A percentile compares a stretch with the other conserved stretches of the same genome.
Conservation (phyloP, 2,797 vertebrate species). For the Sebastes reedi region DNA sequence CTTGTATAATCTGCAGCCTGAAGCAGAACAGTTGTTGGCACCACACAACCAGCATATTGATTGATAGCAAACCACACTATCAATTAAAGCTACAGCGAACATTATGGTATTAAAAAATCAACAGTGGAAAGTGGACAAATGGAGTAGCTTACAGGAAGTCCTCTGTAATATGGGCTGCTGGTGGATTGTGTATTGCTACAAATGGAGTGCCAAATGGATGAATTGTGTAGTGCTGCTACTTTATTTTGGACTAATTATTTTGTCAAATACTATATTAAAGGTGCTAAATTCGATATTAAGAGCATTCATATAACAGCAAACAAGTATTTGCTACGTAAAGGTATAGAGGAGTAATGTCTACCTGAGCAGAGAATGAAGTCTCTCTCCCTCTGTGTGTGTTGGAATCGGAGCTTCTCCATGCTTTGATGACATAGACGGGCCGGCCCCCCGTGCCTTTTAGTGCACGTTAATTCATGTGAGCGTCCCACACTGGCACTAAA, state of each 20-base stretch:
- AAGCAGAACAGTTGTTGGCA: not conserved
- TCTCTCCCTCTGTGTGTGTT: no score
- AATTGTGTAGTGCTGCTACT: not conserved
- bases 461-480: no score
- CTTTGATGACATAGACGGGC: no score
- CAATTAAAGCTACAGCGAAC: constrained; percentile 1
- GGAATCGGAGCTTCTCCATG: no score
- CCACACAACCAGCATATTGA: constrained; percentile 2
- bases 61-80: not conserved
- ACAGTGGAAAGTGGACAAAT: not conserved
- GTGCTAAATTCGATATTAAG: no score
- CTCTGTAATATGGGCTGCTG: not conserved
- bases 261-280: not conserved
- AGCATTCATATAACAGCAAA: not conserved
- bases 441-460: no score
- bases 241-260: not conserved
- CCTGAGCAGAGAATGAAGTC: no score
- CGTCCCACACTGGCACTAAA: no score
- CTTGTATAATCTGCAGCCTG: not conserved
- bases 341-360: no score
- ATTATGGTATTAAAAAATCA: constrained; percentile 13
- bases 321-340: no score
- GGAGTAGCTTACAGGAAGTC: not conserved
- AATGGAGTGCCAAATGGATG: not conserved
- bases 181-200: not conserved